Evolutionary conservation across 30 jellyfish, hydroid and myxozoan species (phyloP).

Genomic region (Turritopsis dohrnii): DNA sequence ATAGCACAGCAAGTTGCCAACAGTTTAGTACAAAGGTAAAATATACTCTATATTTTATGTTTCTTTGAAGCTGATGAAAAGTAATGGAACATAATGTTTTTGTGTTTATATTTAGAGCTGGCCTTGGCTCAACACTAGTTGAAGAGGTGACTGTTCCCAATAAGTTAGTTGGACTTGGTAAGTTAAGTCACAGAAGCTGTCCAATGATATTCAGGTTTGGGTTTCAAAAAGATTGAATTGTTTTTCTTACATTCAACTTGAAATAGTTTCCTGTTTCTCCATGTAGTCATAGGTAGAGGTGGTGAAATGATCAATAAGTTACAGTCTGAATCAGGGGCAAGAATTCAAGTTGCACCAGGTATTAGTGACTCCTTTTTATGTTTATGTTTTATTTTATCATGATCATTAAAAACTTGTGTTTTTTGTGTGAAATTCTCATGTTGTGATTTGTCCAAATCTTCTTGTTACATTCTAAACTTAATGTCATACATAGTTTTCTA

Average conservation of each 20-base stretch:
- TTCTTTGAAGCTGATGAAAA: not conserved
- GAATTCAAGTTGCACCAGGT: conserved; percentile 97
- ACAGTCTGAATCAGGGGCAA: conserved; percentile 91
- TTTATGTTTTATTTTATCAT: too few species aligned
- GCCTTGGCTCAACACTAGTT: conserved; percentile 90
- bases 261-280: not conserved
- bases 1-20: conserved; percentile 93
- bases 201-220: not conserved
- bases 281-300: conserved; percentile 86
- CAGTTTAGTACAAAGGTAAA: conserved; percentile 77
- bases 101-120: conserved; percentile 57
- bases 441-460: too few species aligned
- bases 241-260: not conserved
- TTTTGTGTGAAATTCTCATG: too few species aligned
- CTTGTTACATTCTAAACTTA: too few species aligned
- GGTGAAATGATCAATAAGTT: conserved; percentile 93
- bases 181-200: not conserved
- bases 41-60: not conserved
- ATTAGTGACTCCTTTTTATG: too few species aligned
- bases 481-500: not conserved
- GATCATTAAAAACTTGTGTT: too few species aligned
- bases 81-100: not conserved
- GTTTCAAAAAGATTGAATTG: not conserved
- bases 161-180: conserved; percentile 90
- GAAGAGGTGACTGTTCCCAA: conserved; percentile 83